phyloP scores from a whole-genome alignment of 1,140 invertebrate genomes.

The Sinonovacula constricta region DNA sequence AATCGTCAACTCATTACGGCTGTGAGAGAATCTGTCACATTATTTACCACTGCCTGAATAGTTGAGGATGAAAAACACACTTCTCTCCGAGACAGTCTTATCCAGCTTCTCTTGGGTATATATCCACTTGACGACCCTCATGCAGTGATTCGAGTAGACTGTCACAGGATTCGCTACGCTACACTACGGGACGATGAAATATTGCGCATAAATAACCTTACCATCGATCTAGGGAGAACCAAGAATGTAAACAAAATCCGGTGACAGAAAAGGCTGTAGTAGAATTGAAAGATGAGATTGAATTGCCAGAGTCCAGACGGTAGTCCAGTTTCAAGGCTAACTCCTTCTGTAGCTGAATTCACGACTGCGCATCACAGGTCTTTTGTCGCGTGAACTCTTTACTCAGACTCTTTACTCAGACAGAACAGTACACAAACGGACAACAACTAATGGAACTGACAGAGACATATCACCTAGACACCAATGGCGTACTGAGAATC shows the following conservation, averaged over 20 bases:
- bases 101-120: too few relatives aligned
- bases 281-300: constrained; percentile 46
- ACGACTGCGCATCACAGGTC: too few relatives aligned
- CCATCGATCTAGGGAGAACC: constrained; percentile 12
- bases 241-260: constrained; percentile 54
- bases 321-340: background rate
- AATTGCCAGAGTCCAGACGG: constrained; percentile 14
- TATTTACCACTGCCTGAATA: constrained; percentile 12
- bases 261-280: constrained; percentile 40
- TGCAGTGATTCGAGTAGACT: constrained; percentile 30
- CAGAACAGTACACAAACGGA: constrained; percentile 29
- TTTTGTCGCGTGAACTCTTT: background rate
- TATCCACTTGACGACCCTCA: constrained; percentile 28
- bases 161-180: constrained; percentile 16
- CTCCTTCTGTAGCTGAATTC: constrained; percentile 19
- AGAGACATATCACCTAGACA: constrained; percentile 15
- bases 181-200: constrained; percentile 19
- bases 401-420: constrained; percentile 20
- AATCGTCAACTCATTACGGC: constrained; percentile 44
- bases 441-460: constrained; percentile 39
- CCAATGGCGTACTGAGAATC: background rate
- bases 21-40: too few relatives aligned
- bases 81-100: constrained; percentile 1
- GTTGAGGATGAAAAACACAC: constrained; percentile 24
- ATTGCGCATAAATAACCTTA: background rate